Evolutionary conservation across 2,113 vertebrate genomes (phyloP).

Genomic region (Ceyx melanurus): DNA sequence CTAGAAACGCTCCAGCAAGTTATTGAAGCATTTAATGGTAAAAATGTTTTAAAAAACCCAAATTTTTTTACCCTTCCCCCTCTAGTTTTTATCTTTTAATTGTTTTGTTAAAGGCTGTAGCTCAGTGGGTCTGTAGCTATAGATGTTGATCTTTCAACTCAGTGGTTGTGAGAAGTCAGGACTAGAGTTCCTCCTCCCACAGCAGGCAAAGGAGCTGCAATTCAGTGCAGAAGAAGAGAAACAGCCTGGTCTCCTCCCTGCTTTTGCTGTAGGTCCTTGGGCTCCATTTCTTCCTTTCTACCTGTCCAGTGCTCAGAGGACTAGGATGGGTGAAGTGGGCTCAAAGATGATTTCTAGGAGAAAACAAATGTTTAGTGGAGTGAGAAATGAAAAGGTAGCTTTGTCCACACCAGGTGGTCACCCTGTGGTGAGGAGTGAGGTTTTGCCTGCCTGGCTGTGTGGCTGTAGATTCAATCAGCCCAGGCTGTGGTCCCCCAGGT

Average conservation of each 20-base stretch:
- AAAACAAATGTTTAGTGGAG: background rate
- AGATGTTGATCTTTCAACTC: background rate
- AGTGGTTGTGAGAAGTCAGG: background rate
- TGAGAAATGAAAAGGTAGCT: background rate
- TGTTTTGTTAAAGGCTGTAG: background rate
- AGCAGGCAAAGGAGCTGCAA: background rate
- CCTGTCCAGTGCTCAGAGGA: fast-evolving
- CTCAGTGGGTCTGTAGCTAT: background rate
- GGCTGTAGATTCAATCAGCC: background rate
- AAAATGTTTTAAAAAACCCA: background rate
- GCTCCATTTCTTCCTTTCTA: background rate
- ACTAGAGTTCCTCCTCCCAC: background rate
- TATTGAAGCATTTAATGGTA: constrained; percentile 93
- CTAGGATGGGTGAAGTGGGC: background rate
- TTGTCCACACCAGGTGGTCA: background rate
- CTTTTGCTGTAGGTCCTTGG: background rate
- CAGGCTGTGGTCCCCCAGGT: background rate
- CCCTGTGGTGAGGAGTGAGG: background rate
- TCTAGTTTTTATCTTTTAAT: background rate
- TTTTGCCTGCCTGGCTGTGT: background rate
- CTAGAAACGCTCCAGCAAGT: constrained; percentile 90
- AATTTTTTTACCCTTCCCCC: background rate
- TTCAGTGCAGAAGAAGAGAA: background rate
- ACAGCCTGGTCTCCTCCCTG: background rate
- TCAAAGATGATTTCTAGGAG: background rate